Conservation (phyloP, 2,797 vertebrate species). For the Myotis findleyi region DNA sequence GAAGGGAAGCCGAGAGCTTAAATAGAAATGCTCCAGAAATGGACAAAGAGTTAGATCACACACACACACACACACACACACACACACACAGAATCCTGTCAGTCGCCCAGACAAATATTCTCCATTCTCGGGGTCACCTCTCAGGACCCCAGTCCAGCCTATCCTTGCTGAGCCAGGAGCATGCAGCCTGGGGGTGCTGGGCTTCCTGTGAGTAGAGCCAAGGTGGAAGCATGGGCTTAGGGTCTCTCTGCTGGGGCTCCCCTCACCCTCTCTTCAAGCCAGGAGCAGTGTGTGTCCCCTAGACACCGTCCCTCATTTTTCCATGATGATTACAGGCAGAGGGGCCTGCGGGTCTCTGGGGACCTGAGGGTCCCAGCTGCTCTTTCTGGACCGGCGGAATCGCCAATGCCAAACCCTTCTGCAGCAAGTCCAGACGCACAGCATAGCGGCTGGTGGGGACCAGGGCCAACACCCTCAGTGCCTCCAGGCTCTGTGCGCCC, state of each 20-base stretch:
- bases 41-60: neutral
- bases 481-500: neutral
- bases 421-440: neutral
- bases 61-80: neutral
- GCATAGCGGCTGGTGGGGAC: neutral
- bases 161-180: neutral
- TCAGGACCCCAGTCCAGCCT: neutral
- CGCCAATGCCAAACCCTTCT: neutral
- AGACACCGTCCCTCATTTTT: neutral
- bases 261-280: neutral
- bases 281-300: neutral
- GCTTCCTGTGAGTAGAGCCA: neutral
- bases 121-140: neutral
- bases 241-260: neutral
- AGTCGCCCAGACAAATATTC: neutral
- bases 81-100: neutral
- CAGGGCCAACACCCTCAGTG: neutral
- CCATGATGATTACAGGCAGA: neutral
- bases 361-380: neutral
- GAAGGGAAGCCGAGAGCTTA: neutral
- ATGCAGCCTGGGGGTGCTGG: rapidly evolving
- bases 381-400: neutral
- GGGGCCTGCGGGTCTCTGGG: neutral
- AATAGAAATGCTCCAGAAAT: neutral
- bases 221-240: no score